A percentile compares a stretch with the other conserved stretches of the same genome.
Conservation (phyloP, 1,140 invertebrate genomes). For the Vollenhovia emeryi region DNA sequence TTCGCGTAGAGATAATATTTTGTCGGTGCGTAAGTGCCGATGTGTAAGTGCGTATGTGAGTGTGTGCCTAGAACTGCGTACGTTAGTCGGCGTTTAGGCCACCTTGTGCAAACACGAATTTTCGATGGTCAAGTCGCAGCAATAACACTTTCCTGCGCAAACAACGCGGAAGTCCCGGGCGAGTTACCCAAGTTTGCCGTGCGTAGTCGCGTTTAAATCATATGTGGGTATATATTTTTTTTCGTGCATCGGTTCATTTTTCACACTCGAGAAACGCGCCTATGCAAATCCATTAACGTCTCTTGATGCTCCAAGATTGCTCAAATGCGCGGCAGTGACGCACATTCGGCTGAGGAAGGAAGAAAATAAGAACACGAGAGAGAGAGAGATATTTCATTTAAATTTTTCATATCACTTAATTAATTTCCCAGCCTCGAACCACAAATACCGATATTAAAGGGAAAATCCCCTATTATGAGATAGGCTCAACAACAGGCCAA, state of each 20-base stretch:
- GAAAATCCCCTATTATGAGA: too few species aligned
- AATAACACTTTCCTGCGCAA: slow-evolving; percentile 62
- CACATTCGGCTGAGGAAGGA: background rate
- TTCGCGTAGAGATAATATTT: slow-evolving; percentile 68
- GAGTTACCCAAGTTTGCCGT: slow-evolving; percentile 36
- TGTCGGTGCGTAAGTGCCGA: slow-evolving; percentile 22
- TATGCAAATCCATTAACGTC: slow-evolving; percentile 54
- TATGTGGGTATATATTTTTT: background rate
- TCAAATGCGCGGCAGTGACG: background rate
- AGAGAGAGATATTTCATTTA: too few species aligned
- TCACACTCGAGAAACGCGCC: slow-evolving; percentile 18
- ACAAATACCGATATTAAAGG: too few species aligned
- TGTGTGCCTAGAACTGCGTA: background rate
- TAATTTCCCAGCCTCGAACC: too few species aligned
- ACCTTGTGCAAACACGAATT: slow-evolving; percentile 61
- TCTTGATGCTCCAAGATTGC: background rate
- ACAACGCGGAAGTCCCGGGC: slow-evolving; percentile 47
- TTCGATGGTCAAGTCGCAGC: slow-evolving; percentile 39
- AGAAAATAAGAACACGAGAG: slow-evolving; percentile 4
- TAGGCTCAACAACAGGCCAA: too few species aligned
- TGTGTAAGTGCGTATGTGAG: background rate
- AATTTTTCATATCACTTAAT: too few species aligned
- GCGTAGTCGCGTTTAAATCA: background rate
- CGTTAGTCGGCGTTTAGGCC: slow-evolving; percentile 42
- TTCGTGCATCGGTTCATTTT: background rate